phyloP scores from a whole-genome alignment of 2,797 vertebrate genomes.

The Epinephelus coioides region DNA sequence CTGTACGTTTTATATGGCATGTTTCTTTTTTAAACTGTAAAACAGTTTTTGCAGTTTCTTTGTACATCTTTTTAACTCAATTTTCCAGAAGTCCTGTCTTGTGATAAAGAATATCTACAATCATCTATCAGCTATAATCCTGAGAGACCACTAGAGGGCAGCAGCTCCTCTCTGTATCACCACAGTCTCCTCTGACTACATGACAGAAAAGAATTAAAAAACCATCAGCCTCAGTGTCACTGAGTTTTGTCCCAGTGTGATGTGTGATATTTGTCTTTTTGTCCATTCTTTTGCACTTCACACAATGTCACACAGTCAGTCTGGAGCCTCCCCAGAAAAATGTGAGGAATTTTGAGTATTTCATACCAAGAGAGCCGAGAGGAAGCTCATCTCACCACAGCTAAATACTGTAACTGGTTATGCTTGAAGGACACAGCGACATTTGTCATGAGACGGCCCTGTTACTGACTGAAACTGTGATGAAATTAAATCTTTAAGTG shows the following conservation, averaged over 20 bases:
- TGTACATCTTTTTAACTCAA: neutral
- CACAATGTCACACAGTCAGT: constrained; percentile 31
- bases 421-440: neutral
- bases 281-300: constrained; percentile 3
- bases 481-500: neutral
- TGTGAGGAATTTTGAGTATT: constrained; percentile 45
- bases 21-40: neutral
- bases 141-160: constrained; percentile 62
- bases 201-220: neutral
- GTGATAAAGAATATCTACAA: neutral
- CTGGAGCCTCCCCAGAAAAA: constrained; percentile 40
- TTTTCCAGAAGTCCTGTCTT: neutral
- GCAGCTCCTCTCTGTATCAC: constrained; percentile 25
- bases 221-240: neutral
- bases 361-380: constrained; percentile 23
- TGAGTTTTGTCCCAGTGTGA: neutral
- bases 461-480: too few relatives aligned
- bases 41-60: too few relatives aligned
- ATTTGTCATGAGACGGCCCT: too few relatives aligned
- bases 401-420: neutral
- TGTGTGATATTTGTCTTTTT: neutral
- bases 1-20: neutral
- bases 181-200: neutral
- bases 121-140: neutral
- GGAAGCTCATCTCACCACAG: neutral